Percentiles rank a stretch among this genome's conserved stretches.
Evolutionary conservation across 30 jellyfish, hydroid and myxozoan genomes (phyloP).

Genomic region (Hydractinia echinata): DNA sequence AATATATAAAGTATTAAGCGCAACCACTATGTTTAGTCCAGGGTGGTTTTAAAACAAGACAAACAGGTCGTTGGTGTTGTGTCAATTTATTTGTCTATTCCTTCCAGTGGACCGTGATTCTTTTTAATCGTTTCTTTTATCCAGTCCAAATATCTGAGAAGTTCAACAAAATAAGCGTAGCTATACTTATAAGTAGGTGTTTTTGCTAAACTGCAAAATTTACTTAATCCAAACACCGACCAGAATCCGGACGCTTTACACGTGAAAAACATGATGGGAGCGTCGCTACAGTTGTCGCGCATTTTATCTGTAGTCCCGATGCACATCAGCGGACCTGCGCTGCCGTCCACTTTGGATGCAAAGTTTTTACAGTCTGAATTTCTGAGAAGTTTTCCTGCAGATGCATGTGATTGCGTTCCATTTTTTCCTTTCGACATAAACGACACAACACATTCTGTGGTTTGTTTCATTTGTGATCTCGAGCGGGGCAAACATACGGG

Average conservation of each 20-base stretch:
- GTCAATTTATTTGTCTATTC: too few relatives aligned
- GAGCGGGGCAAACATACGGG: constrained; percentile 39
- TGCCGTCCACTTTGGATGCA: background rate
- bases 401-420: constrained; percentile 1
- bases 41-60: too few relatives aligned
- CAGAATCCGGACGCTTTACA: constrained; percentile 33
- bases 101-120: too few relatives aligned
- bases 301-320: constrained; percentile 12
- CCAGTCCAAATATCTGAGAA: background rate
- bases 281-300: background rate
- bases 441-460: constrained; percentile 30
- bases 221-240: constrained; percentile 36
- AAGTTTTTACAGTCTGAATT: background rate
- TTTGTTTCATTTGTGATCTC: constrained; percentile 12
- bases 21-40: too few relatives aligned
- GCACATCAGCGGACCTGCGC: constrained; percentile 15
- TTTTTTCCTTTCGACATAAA: background rate
- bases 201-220: constrained; percentile 19
- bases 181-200: background rate
- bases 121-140: background rate
- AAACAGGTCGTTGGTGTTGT: too few relatives aligned
- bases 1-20: too few relatives aligned
- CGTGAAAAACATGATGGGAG: constrained; percentile 20
- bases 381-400: constrained; percentile 11
- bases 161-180: background rate